Conservation (phyloP, 2,888 invertebrate genomes). For the Sylvicola fuscatus region DNA sequence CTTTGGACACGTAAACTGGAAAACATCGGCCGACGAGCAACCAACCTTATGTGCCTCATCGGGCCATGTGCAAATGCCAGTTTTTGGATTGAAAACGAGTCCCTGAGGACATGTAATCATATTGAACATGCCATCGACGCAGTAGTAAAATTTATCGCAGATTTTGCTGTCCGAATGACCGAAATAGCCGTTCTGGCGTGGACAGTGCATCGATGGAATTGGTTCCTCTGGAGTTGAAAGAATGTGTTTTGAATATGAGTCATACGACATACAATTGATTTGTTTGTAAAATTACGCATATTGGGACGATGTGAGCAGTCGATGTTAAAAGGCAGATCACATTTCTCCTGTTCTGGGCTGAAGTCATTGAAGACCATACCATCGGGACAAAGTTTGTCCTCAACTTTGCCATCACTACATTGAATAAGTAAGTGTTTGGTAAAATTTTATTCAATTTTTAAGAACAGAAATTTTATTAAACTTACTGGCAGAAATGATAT, state of each 20-base stretch:
- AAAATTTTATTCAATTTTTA: no score
- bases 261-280: background rate
- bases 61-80: slow-evolving; percentile 82
- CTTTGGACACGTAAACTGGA: slow-evolving; percentile 63
- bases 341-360: slow-evolving; percentile 61
- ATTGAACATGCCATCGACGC: slow-evolving; percentile 75
- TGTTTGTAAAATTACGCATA: slow-evolving; percentile 42
- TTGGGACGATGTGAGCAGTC: slow-evolving; percentile 61
- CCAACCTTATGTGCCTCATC: slow-evolving; percentile 77
- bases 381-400: slow-evolving; percentile 66
- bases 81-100: slow-evolving; percentile 70
- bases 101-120: slow-evolving; percentile 77
- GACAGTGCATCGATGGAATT: slow-evolving; percentile 50
- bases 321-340: slow-evolving; percentile 69
- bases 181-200: slow-evolving; percentile 71
- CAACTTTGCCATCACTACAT: slow-evolving; percentile 43
- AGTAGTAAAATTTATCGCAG: slow-evolving; percentile 76
- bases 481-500: slow-evolving; percentile 55
- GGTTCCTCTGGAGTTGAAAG: slow-evolving; percentile 60
- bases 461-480: background rate
- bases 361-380: slow-evolving; percentile 82
- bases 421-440: no score
- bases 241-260: slow-evolving; percentile 3
- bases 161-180: slow-evolving; percentile 55
- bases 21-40: slow-evolving; percentile 65